Base-by-base conservation (phyloP, 2,797 vertebrate genomes). In the Eulemur mongoz region DNA sequence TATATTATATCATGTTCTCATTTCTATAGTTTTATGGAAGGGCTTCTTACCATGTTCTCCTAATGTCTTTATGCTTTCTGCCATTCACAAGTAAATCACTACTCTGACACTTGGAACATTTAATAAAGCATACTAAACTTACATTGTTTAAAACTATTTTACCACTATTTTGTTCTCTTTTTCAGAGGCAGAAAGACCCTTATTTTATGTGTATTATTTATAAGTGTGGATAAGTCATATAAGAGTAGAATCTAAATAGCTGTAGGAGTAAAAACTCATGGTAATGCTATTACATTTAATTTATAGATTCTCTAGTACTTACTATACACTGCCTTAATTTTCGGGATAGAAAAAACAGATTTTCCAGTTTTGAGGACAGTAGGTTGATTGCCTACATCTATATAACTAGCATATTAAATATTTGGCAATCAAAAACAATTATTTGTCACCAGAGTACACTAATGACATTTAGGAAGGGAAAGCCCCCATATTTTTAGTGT, bases 391-490 rank as follows among this genome's bases (percentile, higher is more conserved):
- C 23, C 86, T 94, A 11, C 32, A 61, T 75, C 12, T 14, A 25
- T 72, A 6, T 81, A 93, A 91, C 18, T 85, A 23, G 27, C 27
- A 4, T 93, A 35, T 72, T 94, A 91, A 84, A 43, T 96, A 88
- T 67, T 61, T 50, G 61, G 40, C 43, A 82, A 61, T 75, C 27
- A 65, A 61, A 88, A 86, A 57, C 43, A 96, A 54, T 80, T 95
- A 78, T 95, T 89, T 94, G 72, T 79, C 50, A 93, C 78, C 50
- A 50, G 67, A 91, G 65, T 43, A 72, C 18, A 50, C 43, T 54
- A 59, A 65, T 84, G 86, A 70, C 65, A 38, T 85, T 52, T 69
- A 48, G 20, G 15, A 78, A 20, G 48, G 38, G 72, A 75, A 52
- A 35, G 11, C 3, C 6, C 8, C 10, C 61, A 25, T 50, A 72